phyloP scores from a whole-genome alignment of 2,797 vertebrate species.

The Rhynchotus rufescens region DNA sequence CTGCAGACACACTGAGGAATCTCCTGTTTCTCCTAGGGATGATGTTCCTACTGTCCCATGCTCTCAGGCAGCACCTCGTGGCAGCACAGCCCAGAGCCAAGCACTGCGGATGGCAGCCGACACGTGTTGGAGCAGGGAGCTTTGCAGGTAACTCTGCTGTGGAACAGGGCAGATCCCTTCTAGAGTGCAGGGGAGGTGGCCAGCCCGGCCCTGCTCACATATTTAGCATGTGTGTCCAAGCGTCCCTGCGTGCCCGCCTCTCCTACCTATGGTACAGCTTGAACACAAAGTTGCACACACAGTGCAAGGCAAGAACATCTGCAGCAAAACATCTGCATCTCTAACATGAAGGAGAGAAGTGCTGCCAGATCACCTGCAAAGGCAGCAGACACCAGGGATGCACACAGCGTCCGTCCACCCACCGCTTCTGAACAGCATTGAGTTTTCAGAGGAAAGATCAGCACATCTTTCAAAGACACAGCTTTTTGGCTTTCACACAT shows the following conservation, averaged over 20 bases:
- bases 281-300: too few relatives aligned
- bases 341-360: not conserved
- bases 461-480: not conserved
- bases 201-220: not conserved
- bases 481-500: not conserved
- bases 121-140: not conserved
- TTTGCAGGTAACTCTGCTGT: not conserved
- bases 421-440: not conserved
- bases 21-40: not conserved
- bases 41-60: not conserved
- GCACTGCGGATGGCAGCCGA: not conserved
- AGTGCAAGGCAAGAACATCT: not conserved
- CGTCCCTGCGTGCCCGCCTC: not conserved
- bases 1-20: not conserved
- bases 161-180: not conserved
- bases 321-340: not conserved
- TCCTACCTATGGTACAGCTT: not conserved
- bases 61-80: not conserved
- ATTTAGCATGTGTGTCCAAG: not conserved
- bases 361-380: not conserved
- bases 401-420: not conserved
- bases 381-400: not conserved
- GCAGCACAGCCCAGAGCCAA: not conserved
- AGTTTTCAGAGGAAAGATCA: not conserved
- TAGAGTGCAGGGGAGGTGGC: not conserved